phyloP scores from a whole-genome alignment of 2,797 vertebrate genomes.

The Galagoides demidoff region DNA sequence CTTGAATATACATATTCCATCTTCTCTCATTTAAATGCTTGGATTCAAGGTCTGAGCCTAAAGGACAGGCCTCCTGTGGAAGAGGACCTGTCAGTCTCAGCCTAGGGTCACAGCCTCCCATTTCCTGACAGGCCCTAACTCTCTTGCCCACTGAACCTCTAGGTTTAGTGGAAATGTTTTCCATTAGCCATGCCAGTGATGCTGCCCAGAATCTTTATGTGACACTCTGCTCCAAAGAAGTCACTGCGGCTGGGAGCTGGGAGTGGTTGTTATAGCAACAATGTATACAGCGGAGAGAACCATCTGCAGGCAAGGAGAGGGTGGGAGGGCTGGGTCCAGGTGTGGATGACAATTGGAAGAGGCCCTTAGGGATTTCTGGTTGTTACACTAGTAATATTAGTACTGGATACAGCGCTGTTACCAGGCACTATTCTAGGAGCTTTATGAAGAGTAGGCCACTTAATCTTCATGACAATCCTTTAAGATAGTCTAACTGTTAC shows the following conservation, averaged over 20 bases:
- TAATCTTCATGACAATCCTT: neutral
- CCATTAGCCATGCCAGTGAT: neutral
- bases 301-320: neutral
- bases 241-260: neutral
- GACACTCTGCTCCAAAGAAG: neutral
- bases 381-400: neutral
- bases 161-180: slow-evolving; percentile 35
- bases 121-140: neutral
- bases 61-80: neutral
- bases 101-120: no score
- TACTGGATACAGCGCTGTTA: neutral
- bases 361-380: neutral
- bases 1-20: neutral
- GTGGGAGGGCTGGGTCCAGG: neutral
- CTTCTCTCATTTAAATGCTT: neutral
- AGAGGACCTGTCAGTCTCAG: neutral
- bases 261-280: slow-evolving; percentile 73
- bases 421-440: neutral
- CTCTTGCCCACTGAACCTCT: neutral
- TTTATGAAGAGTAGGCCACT: neutral
- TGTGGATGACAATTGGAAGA: neutral
- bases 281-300: neutral
- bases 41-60: neutral
- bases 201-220: neutral
- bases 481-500: neutral